These are phyloP conservation scores for Propithecus coquereli DNA, from an alignment of 2,113 vertebrate genomes.

Conservation along the genomic window DNA sequence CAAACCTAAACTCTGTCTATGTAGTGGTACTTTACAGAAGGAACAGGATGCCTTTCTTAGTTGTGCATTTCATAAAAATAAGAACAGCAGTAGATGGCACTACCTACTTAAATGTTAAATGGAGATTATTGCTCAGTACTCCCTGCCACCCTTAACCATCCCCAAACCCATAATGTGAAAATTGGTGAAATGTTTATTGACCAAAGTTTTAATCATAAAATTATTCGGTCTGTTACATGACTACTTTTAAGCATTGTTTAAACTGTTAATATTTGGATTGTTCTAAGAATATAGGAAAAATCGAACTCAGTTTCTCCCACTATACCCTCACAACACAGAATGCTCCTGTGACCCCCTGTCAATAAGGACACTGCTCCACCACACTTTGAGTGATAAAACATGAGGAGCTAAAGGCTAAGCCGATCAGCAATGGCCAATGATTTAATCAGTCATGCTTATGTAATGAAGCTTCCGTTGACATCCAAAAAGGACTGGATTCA, in stretches of 20 bases:
- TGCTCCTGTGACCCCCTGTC: neutral
- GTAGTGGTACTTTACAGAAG: neutral
- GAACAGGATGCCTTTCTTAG: neutral
- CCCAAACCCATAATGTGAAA: neutral
- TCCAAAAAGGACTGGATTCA: too few relatives aligned
- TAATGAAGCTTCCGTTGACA: too few relatives aligned
- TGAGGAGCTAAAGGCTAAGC: too few relatives aligned
- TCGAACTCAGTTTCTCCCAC: neutral
- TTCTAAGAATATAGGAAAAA: neutral
- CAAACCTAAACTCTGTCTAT: neutral
- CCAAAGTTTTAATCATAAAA: neutral
- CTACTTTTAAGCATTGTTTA: neutral
- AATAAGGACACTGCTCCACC: too few relatives aligned
- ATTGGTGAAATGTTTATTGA: neutral
- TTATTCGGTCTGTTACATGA: neutral
- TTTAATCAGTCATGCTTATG: too few relatives aligned
- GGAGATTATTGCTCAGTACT: neutral
- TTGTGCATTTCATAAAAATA: neutral
- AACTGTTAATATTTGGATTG: conserved; percentile 18
- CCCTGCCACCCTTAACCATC: neutral
- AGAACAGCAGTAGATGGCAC: too few relatives aligned
- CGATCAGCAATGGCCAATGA: too few relatives aligned
- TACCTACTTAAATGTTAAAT: neutral
- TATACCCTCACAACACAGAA: neutral
- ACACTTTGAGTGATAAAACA: too few relatives aligned